These are phyloP conservation scores for Episyrphus balteatus DNA, from an alignment of 1,140 invertebrate species.

Conservation along the genomic window DNA sequence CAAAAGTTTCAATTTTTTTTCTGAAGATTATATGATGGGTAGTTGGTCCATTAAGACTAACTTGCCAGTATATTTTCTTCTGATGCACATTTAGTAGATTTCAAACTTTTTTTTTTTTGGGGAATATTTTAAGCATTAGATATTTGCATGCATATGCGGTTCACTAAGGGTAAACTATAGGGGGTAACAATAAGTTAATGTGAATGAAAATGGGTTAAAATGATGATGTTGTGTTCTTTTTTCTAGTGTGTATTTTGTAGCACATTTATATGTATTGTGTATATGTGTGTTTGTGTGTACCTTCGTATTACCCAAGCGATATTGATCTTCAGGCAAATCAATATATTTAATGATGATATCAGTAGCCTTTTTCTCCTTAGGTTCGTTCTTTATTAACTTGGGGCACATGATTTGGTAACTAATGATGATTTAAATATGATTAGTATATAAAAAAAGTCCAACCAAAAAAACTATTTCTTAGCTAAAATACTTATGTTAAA, in stretches of 20 bases:
- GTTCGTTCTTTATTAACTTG: slow-evolving; percentile 57
- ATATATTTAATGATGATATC: slow-evolving; percentile 78
- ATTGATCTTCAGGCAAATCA: slow-evolving; percentile 83
- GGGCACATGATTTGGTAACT: slow-evolving; percentile 92
- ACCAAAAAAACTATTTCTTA: no score
- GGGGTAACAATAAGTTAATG: no score
- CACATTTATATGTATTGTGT: not conserved
- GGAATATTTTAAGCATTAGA: no score
- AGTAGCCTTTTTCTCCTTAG: slow-evolving; percentile 70
- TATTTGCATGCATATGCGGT: no score
- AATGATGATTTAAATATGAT: slow-evolving; percentile 22
- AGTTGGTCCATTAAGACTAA: no score
- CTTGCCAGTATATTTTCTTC: no score
- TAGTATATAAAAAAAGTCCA: not conserved
- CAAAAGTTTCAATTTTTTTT: not conserved
- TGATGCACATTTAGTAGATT: no score
- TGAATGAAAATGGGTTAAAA: no score
- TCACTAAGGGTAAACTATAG: no score
- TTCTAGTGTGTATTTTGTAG: not conserved
- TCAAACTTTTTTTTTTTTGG: no score
- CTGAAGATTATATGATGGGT: no score
- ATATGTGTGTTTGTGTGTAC: slow-evolving; percentile 45
- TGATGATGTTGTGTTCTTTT: not conserved
- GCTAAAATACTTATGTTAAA: not conserved
- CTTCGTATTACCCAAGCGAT: slow-evolving; percentile 93